phyloP scores from a whole-genome alignment of 2,888 invertebrate species.

The Cheilosia urbana region DNA sequence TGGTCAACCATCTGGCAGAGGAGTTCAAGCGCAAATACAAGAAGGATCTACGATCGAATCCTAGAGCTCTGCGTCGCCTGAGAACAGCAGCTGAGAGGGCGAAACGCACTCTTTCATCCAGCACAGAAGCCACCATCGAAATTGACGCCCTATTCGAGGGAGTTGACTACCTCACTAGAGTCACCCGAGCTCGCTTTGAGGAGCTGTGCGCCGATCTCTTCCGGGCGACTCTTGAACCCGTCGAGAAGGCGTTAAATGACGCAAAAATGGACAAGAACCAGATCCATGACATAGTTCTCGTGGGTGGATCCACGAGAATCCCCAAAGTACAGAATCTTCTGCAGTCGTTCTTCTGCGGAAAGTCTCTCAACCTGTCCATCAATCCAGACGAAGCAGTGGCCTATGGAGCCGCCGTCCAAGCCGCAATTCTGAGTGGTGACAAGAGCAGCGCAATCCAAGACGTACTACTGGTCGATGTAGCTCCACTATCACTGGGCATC shows the following conservation, averaged over 20 bases:
- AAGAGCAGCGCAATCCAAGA: conserved; percentile 90
- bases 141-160: conserved; percentile 90
- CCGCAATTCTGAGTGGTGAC: conserved; percentile 89
- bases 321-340: conserved; percentile 90
- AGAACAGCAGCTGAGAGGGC: conserved; percentile 90
- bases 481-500: conserved; percentile 88
- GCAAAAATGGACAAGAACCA: conserved; percentile 89
- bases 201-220: conserved; percentile 89
- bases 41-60: conserved; percentile 87
- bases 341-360: conserved; percentile 89
- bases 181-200: conserved; percentile 89
- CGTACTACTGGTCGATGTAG: conserved; percentile 87
- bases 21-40: conserved; percentile 91
- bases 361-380: conserved; percentile 88
- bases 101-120: conserved; percentile 87
- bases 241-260: conserved; percentile 89
- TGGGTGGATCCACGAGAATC: conserved; percentile 90
- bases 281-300: conserved; percentile 90
- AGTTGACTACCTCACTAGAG: conserved; percentile 88
- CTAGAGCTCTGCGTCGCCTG: conserved; percentile 87
- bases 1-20: conserved; percentile 92
- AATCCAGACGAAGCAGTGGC: conserved; percentile 93
- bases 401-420: conserved; percentile 90
- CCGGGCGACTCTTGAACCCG: conserved; percentile 88
- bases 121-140: conserved; percentile 89